Percentiles rank a stretch among this genome's conserved stretches.
Evolutionary conservation across 1,140 invertebrate species (phyloP).

Genomic region (Brevipalpus yothersi): DNA sequence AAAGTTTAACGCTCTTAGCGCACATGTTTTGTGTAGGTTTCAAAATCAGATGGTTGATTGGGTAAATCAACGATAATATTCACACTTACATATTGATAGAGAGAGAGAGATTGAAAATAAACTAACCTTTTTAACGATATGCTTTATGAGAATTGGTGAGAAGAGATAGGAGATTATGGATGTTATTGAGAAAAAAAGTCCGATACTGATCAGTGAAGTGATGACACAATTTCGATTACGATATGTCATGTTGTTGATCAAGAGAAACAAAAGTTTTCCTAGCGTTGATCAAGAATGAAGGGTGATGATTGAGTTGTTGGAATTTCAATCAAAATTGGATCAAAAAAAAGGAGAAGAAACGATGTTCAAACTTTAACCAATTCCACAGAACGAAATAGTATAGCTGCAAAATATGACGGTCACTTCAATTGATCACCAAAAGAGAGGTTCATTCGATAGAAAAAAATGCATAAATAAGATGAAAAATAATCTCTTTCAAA

Average conservation of each 20-base stretch:
- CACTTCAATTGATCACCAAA: no score
- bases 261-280: no score
- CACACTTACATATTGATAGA: not conserved
- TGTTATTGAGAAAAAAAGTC: not conserved
- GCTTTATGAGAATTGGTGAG: not conserved
- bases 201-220: not conserved
- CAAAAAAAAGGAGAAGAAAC: no score
- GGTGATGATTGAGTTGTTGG: no score
- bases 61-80: not conserved
- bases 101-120: not conserved
- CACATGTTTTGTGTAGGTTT: not conserved
- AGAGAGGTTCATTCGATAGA: no score
- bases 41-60: not conserved
- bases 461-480: no score
- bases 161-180: not conserved
- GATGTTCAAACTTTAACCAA: no score
- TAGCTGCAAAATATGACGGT: no score
- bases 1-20: not conserved
- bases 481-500: no score
- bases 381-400: no score
- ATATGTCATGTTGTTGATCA: not conserved
- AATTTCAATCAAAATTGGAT: no score
- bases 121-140: not conserved
- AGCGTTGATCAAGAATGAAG: no score
- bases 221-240: not conserved